Conservation (phyloP, 2,113 vertebrate genomes). For the Semicossyphus pulcher region DNA sequence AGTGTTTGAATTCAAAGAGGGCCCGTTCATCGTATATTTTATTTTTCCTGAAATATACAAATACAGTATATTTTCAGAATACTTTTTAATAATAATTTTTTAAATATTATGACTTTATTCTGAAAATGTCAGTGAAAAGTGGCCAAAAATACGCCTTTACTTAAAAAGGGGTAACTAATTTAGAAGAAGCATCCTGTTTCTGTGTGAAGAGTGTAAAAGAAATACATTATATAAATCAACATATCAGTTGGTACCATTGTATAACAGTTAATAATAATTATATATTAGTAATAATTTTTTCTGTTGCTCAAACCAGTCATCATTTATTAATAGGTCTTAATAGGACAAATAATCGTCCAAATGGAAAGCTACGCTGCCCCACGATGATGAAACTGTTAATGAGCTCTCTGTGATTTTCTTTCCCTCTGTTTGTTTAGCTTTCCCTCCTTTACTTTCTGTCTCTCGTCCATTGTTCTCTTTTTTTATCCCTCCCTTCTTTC, state of each 20-base stretch:
- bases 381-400: constrained; percentile 26
- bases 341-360: constrained; percentile 5
- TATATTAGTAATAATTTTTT: neutral
- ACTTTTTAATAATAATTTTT: too few relatives aligned
- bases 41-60: too few relatives aligned
- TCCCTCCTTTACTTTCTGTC: neutral
- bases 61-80: too few relatives aligned
- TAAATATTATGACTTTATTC: too few relatives aligned
- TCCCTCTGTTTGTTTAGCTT: constrained; percentile 15
- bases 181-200: neutral
- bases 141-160: too few relatives aligned
- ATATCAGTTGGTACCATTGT: neutral
- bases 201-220: neutral
- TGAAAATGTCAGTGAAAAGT: too few relatives aligned
- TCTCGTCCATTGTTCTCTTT: constrained; percentile 19
- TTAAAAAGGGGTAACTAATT: neutral
- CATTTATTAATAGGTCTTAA: constrained; percentile 15
- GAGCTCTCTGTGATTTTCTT: neutral
- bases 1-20: too few relatives aligned
- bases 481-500: neutral
- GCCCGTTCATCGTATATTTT: too few relatives aligned
- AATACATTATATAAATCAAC: neutral
- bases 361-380: constrained; percentile 9
- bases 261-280: neutral
- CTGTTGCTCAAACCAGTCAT: constrained; percentile 6